Evolutionary conservation across 2,113 vertebrate species (phyloP), one percentile per base, ranked within the genome.

Genomic region (Dicrurus megarhynchus): DNA sequence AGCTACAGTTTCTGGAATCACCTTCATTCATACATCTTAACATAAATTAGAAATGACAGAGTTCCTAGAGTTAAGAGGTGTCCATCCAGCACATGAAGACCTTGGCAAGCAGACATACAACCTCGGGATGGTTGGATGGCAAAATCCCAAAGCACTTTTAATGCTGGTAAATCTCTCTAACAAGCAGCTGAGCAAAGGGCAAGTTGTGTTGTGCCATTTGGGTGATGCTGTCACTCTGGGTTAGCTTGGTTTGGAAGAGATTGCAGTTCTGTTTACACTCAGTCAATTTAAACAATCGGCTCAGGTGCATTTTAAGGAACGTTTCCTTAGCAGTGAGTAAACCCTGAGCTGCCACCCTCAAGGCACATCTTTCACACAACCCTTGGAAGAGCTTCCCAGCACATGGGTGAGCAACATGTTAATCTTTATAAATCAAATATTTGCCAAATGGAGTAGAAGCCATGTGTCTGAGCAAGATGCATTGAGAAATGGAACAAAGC

Each of bases 391-490:
- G 94, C 73, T 94, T 59, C 85, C 79, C 90, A 90, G 95, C 85
- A 90, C 88, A 84, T 77, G 92, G 90, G 64, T 19, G 4, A 90
- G 90, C 73, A 94, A 70, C 92, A 86, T 83, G 93, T 90, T 95
- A 93, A 84, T 88, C 85, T 96, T 91, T 70, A 93, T 96, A 85
- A 96, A 92, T 91, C 82, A 96, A 86, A 59, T 91, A 85, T 93
- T 92, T 96, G 95, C 96, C 95, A 95, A 90, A 78, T 86, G 79
- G 79, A 92, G 93, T 81, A 93, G 95, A 91, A 96, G 87, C 91
- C 89, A 87, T 74, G 87, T 91, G 89, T 91, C 78, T 85, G 61
- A 88, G 83, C 69, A 95, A 74, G 90, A 96, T 73, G 74, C 79
- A 93, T 1, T 56, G 80, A 89, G 64, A 94, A 93, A 76, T 11